Evolutionary conservation across 2,113 vertebrate genomes (phyloP).

Genomic region (Notothenia coriiceps): DNA sequence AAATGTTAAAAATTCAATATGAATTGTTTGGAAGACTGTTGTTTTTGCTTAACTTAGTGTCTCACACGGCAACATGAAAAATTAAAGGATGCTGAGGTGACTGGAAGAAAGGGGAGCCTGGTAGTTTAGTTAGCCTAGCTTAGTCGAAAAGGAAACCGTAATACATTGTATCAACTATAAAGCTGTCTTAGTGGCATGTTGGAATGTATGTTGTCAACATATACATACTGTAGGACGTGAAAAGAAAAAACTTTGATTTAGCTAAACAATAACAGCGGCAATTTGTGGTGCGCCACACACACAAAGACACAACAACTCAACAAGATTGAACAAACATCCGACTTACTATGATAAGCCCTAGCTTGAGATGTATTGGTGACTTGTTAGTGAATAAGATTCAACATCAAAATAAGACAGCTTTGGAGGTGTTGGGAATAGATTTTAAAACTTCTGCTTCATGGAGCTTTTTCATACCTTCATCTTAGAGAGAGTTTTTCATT

Average conservation of each 20-base stretch:
- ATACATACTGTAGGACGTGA: no score
- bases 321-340: no score
- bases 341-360: not conserved
- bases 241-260: not conserved
- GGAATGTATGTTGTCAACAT: not conserved
- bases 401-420: not conserved
- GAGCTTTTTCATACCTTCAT: no score
- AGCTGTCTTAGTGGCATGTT: not conserved
- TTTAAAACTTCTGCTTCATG: not conserved
- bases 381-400: not conserved
- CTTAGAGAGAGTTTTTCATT: no score
- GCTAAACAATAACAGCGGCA: no score
- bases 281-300: no score
- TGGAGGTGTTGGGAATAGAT: not conserved
- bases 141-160: not conserved
- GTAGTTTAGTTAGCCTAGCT: not conserved
- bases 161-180: constrained; percentile 1
- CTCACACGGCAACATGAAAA: not conserved
- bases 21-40: not conserved
- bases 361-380: not conserved
- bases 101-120: not conserved
- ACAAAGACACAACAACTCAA: no score
- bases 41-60: not conserved
- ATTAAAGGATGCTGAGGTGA: not conserved
- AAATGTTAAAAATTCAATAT: not conserved